A percentile compares a stretch with the other conserved stretches of the same genome.
Evolutionary conservation across 2,113 vertebrate species (phyloP).

Genomic region (Microcebus lehilahytsara): DNA sequence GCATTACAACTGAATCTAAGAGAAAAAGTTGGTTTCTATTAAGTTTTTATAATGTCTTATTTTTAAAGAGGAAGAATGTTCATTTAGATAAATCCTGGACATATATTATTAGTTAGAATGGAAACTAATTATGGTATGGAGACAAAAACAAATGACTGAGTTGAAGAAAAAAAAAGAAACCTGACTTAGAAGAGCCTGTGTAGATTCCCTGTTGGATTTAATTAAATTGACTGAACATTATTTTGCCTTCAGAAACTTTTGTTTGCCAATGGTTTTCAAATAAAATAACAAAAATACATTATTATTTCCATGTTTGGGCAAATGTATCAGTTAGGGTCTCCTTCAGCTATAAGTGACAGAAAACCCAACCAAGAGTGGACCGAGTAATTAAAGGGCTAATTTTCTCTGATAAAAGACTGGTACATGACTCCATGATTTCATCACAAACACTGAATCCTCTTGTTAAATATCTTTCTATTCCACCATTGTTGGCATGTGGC

Average conservation of each 20-base stretch:
- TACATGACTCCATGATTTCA: background rate
- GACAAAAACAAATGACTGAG: background rate
- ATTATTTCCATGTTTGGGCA: background rate
- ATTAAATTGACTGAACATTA: background rate
- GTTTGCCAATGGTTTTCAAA: background rate
- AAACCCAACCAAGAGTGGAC: background rate
- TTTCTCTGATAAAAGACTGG: background rate
- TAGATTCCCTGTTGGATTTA: background rate
- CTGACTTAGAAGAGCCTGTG: background rate
- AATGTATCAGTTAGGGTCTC: background rate
- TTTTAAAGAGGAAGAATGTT: background rate
- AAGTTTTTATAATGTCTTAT: background rate
- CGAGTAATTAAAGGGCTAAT: background rate
- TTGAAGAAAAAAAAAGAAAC: background rate
- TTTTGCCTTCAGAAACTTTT: background rate
- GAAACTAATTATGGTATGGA: background rate
- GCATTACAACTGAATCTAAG: background rate
- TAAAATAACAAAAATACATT: background rate
- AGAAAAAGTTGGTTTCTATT: background rate
- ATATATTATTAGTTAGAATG: background rate
- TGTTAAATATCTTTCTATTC: background rate
- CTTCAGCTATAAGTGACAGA: background rate
- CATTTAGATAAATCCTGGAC: background rate
- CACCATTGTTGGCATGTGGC: background rate
- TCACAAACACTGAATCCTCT: background rate